phyloP scores from a whole-genome alignment of 1,140 invertebrate species.

The Diorhabda elongata region DNA sequence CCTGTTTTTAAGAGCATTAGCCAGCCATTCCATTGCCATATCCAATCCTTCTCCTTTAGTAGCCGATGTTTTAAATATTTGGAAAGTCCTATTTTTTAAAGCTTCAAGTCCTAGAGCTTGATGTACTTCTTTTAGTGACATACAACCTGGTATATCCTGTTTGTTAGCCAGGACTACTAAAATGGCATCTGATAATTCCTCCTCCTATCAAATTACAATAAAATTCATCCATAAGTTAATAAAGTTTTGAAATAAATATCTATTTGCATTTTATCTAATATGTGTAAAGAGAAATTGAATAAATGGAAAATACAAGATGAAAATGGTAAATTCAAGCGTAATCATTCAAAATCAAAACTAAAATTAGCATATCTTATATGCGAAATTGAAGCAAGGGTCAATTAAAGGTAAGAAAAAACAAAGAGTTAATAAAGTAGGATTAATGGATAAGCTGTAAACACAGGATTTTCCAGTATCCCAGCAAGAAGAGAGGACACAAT shows the following conservation, averaged over 20 bases:
- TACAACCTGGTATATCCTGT: constrained; percentile 96
- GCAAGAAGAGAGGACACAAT: too few species aligned
- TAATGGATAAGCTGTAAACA: too few species aligned
- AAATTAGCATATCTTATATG: too few species aligned
- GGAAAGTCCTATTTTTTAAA: constrained; percentile 95
- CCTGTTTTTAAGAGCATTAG: constrained; percentile 79
- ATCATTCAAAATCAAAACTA: too few species aligned
- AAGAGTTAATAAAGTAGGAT: too few species aligned
- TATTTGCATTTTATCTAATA: not conserved
- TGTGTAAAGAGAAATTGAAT: not conserved
- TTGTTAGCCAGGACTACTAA: constrained; percentile 98
- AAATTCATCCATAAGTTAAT: not conserved
- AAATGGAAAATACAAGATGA: too few species aligned
- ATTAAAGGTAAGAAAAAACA: too few species aligned
- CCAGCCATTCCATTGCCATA: constrained; percentile 98
- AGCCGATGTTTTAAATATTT: constrained; percentile 99
- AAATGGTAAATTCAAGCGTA: too few species aligned
- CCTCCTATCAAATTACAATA: constrained; percentile 65
- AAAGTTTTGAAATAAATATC: not conserved
- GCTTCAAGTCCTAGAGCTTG: constrained; percentile 92
- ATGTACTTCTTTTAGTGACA: constrained; percentile 95
- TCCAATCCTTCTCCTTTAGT: constrained; percentile 98
- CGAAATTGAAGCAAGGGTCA: too few species aligned
- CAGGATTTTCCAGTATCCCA: too few species aligned
- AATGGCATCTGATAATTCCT: constrained; percentile 92